phyloP scores from a whole-genome alignment of 2,888 invertebrate genomes.

The Anoplius nigerrimus region DNA sequence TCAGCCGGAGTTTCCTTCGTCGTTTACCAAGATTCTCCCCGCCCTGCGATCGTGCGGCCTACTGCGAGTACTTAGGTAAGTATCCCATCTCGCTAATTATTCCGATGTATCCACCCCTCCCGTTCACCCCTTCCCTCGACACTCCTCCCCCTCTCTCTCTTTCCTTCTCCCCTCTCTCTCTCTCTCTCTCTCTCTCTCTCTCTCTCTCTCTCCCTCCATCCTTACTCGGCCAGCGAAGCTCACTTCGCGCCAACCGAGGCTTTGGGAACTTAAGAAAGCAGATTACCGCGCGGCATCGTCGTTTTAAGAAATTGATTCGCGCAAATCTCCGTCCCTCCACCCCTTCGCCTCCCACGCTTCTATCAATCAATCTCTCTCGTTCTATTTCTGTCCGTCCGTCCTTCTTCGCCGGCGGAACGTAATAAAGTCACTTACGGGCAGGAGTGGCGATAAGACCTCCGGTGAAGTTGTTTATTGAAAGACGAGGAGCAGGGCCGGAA shows the following conservation, averaged over 20 bases:
- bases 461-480: constrained; percentile 16
- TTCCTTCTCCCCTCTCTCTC: not conserved
- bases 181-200: no score
- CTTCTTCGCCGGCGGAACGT: constrained; percentile 1
- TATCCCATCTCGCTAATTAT: constrained; percentile 60
- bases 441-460: constrained; percentile 20
- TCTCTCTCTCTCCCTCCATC: no score
- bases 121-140: not conserved
- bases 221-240: not conserved
- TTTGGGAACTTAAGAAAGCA: constrained; percentile 28
- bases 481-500: not conserved
- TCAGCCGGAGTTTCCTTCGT: constrained; percentile 38
- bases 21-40: constrained; percentile 42
- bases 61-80: constrained; percentile 50
- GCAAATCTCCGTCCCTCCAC: not conserved
- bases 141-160: constrained; percentile 1
- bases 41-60: constrained; percentile 44
- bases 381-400: not conserved
- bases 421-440: constrained; percentile 25
- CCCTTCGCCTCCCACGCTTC: not conserved
- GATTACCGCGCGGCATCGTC: constrained; percentile 30
- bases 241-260: not conserved
- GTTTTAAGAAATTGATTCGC: constrained; percentile 51
- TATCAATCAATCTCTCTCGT: no score
- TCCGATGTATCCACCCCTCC: constrained; percentile 33